These are phyloP conservation scores for Mimachlamys varia DNA, from an alignment of 2,888 invertebrate genomes.

Conservation along the genomic window DNA sequence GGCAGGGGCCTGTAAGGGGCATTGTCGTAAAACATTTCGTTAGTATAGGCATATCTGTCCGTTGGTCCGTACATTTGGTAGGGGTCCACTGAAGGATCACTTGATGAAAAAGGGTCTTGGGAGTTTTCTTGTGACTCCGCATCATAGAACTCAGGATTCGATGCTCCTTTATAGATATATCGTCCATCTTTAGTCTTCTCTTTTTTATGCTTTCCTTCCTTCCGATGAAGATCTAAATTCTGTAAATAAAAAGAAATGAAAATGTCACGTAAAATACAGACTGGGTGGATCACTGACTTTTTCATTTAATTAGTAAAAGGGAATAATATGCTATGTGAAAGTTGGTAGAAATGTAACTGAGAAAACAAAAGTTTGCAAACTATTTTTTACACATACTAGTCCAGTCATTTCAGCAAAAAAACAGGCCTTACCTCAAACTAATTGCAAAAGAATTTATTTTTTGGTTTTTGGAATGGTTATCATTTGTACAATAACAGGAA, in stretches of 20 bases:
- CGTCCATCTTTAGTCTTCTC: constrained; percentile 10
- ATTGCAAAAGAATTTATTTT: too few relatives aligned
- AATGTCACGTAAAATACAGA: too few relatives aligned
- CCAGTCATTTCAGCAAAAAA: too few relatives aligned
- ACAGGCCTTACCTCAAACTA: too few relatives aligned
- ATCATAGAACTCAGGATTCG: neutral
- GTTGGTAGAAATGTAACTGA: too few relatives aligned
- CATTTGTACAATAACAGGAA: too few relatives aligned
- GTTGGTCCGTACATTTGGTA: neutral
- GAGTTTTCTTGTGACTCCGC: neutral
- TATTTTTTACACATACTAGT: too few relatives aligned
- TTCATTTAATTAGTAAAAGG: too few relatives aligned
- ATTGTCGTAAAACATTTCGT: constrained; percentile 10
- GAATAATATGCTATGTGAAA: too few relatives aligned
- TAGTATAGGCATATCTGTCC: constrained; percentile 2
- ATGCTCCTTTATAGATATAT: neutral
- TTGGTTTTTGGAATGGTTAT: too few relatives aligned
- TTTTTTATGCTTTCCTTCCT: neutral
- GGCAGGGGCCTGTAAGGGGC: neutral
- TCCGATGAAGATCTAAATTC: neutral
- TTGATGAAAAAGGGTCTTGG: neutral
- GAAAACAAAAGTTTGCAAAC: too few relatives aligned
- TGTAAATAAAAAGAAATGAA: neutral
- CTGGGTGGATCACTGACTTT: too few relatives aligned
- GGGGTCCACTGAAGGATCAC: neutral